Percentiles rank a stretch among this genome's conserved stretches.
Evolutionary conservation across 2,888 invertebrate species (phyloP).

Genomic region (Acleris holmiana): DNA sequence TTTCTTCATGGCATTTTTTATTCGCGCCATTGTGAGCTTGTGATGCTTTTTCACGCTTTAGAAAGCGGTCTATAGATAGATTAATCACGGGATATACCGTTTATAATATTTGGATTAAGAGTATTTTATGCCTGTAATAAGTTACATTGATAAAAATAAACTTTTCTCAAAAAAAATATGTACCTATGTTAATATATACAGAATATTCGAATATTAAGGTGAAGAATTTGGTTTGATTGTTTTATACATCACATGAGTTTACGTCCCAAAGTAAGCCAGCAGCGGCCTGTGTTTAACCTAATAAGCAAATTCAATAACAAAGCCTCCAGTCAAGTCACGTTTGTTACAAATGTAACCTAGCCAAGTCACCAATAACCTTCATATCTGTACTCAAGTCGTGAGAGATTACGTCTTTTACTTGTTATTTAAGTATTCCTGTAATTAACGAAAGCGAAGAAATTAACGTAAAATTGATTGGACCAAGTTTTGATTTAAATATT

Average conservation of each 20-base stretch:
- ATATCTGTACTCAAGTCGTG: constrained; percentile 22
- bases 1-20: constrained; percentile 49
- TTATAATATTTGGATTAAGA: neutral
- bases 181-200: neutral
- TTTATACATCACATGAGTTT: neutral
- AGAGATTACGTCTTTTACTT: constrained; percentile 25
- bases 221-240: neutral
- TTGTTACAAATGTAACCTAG: constrained; percentile 33
- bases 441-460: constrained; percentile 12
- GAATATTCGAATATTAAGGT: too few relatives aligned
- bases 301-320: constrained; percentile 8
- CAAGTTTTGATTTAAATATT: neutral
- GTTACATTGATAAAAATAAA: too few relatives aligned
- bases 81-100: neutral
- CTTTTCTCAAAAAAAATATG: too few relatives aligned
- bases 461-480: constrained; percentile 12
- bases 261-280: constrained; percentile 4
- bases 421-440: constrained; percentile 7
- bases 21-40: constrained; percentile 10
- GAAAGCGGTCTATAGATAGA: constrained; percentile 12
- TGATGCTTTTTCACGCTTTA: constrained; percentile 26
- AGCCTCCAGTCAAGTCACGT: constrained; percentile 28
- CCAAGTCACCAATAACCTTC: constrained; percentile 26
- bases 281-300: neutral
- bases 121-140: neutral